A percentile compares a stretch with the other conserved stretches of the same genome.
phyloP scores from a whole-genome alignment of 2,888 invertebrate species.

The Dinocampus coccinellae region DNA sequence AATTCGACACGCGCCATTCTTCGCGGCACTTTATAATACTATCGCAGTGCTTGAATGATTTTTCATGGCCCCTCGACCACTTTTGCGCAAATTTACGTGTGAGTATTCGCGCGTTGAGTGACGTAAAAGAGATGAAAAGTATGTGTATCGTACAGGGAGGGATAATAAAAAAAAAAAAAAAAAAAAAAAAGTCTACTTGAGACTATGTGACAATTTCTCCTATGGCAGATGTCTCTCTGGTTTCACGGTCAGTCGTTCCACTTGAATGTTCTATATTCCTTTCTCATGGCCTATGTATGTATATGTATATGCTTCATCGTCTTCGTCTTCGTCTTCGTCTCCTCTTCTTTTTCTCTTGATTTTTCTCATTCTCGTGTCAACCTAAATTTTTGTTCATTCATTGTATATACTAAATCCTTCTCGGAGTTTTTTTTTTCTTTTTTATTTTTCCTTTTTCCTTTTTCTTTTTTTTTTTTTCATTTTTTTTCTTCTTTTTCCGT shows the following conservation, averaged over 20 bases:
- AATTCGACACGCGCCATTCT: conserved; percentile 45
- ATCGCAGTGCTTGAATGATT: conserved; percentile 16
- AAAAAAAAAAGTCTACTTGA: conserved; percentile 30
- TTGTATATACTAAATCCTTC: conserved; percentile 1
- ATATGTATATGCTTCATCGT: no score
- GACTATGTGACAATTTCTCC: conserved; percentile 29
- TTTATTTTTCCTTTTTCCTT: no score
- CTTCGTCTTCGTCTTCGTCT: no score
- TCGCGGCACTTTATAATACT: conserved; percentile 26
- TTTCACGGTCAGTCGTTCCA: conserved; percentile 42
- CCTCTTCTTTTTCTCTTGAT: neutral
- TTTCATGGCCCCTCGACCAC: conserved; percentile 25
- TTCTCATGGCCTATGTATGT: conserved; percentile 2
- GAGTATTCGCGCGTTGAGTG: conserved; percentile 17
- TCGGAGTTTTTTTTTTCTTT: neutral
- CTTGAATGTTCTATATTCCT: conserved; percentile 27
- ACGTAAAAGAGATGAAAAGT: conserved; percentile 1
- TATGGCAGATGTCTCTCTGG: conserved; percentile 43
- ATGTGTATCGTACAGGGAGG: neutral
- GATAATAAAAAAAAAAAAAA: conserved; percentile 5
- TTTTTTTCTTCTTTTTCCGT: neutral
- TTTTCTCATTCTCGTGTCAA: conserved; percentile 1
- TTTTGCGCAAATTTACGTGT: conserved; percentile 20
- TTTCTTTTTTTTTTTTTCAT: conserved; percentile 12
- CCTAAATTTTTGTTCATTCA: conserved; percentile 1